Evolutionary conservation across 2,888 invertebrate species (phyloP).

Genomic region (Eupithecia dodoneata): DNA sequence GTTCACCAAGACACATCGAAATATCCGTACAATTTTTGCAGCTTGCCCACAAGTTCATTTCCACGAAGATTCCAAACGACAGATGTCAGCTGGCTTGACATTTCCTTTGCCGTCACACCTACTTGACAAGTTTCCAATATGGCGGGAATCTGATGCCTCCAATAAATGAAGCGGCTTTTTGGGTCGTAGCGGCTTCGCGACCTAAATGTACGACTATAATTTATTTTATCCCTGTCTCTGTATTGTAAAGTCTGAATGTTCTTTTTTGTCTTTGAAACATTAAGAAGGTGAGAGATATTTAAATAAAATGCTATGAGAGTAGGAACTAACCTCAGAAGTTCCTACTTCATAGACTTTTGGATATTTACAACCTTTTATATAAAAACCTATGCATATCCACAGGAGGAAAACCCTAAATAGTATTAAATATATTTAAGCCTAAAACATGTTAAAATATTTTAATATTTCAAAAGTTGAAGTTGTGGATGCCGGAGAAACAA

Average conservation of each 20-base stretch:
- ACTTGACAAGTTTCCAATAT: slow-evolving; percentile 54
- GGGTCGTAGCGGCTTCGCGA: slow-evolving; percentile 11
- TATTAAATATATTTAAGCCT: too few relatives aligned
- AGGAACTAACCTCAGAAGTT: not conserved
- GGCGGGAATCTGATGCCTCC: slow-evolving; percentile 33
- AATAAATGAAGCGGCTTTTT: slow-evolving; percentile 29
- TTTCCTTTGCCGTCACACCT: slow-evolving; percentile 57
- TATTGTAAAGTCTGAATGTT: not conserved
- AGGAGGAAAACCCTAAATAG: too few relatives aligned
- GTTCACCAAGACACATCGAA: not conserved
- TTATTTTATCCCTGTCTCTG: not conserved
- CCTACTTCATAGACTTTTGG: too few relatives aligned
- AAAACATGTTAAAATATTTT: too few relatives aligned
- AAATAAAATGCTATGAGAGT: not conserved
- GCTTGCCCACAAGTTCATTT: slow-evolving; percentile 24
- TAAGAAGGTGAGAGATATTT: not conserved
- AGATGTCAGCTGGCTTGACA: slow-evolving; percentile 55
- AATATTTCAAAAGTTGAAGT: too few relatives aligned
- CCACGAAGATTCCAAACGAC: slow-evolving; percentile 38
- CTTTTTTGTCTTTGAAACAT: not conserved
- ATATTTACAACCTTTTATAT: too few relatives aligned
- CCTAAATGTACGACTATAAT: slow-evolving; percentile 8
- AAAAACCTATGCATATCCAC: too few relatives aligned
- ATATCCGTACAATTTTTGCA: not conserved
- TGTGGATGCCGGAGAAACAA: too few relatives aligned